Percentiles rank a stretch among this genome's conserved stretches.
Evolutionary conservation across 2,113 vertebrate genomes (phyloP).

Genomic region (Dunckerocampus dactyliophorus): DNA sequence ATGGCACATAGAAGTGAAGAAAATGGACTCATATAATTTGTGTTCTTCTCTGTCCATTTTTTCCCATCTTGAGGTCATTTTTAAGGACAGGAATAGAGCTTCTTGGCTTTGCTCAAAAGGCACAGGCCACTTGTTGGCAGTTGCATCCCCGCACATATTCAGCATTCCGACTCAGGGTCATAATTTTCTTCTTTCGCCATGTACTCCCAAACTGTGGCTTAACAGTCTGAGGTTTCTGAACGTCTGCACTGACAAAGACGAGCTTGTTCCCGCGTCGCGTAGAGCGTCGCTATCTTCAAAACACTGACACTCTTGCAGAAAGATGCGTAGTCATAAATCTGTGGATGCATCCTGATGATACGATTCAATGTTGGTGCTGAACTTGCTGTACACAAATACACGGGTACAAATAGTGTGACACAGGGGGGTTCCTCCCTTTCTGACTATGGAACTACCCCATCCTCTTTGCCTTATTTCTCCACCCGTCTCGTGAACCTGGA

Average conservation of each 20-base stretch:
- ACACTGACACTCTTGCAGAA: slow-evolving; percentile 41
- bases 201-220: slow-evolving; percentile 37
- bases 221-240: slow-evolving; percentile 34
- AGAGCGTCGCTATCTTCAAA: slow-evolving; percentile 37
- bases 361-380: slow-evolving; percentile 6
- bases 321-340: slow-evolving; percentile 43
- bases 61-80: not conserved
- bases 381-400: not conserved
- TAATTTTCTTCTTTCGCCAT: slow-evolving; percentile 40
- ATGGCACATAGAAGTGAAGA: not conserved
- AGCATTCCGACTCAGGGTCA: slow-evolving; percentile 50
- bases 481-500: slow-evolving; percentile 53
- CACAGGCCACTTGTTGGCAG: slow-evolving; percentile 59
- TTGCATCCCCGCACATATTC: slow-evolving; percentile 49
- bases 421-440: slow-evolving; percentile 22
- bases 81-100: slow-evolving; percentile 39
- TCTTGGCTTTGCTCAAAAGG: slow-evolving; percentile 33
- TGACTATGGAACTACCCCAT: not conserved
- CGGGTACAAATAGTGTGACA: slow-evolving; percentile 21
- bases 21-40: not conserved
- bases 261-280: slow-evolving; percentile 40
- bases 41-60: not conserved
- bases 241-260: slow-evolving; percentile 45
- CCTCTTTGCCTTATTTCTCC: slow-evolving; percentile 42
- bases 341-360: slow-evolving; percentile 41